Conservation (phyloP, 2,888 invertebrate species). For the Ornithoptera priamus region DNA sequence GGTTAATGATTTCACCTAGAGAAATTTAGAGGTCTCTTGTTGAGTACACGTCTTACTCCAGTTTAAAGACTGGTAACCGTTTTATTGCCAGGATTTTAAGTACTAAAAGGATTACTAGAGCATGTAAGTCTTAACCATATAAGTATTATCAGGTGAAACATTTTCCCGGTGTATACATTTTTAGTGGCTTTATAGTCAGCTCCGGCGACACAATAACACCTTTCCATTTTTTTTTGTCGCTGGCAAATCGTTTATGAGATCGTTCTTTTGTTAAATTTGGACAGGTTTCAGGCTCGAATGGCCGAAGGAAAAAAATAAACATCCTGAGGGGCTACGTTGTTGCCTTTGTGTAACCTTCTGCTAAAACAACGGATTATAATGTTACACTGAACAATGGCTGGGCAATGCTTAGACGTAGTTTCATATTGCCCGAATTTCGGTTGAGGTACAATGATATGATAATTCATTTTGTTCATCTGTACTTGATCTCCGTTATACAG, state of each 20-base stretch:
- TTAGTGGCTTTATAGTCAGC: slow-evolving; percentile 12
- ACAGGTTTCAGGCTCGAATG: slow-evolving; percentile 15
- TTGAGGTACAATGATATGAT: too few species aligned
- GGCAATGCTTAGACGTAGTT: background rate
- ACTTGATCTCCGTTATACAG: too few species aligned
- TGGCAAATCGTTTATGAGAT: slow-evolving; percentile 18
- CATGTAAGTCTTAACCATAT: background rate
- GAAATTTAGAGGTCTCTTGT: too few species aligned
- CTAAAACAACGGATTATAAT: slow-evolving; percentile 3
- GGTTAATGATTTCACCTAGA: too few species aligned
- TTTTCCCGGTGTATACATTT: slow-evolving; percentile 9
- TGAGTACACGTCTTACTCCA: too few species aligned
- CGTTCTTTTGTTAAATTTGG: slow-evolving; percentile 18
- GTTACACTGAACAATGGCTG: background rate
- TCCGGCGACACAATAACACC: slow-evolving; percentile 10
- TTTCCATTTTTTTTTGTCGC: slow-evolving; percentile 15
- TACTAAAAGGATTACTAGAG: too few species aligned
- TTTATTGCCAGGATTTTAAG: too few species aligned
- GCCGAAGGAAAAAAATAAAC: slow-evolving; percentile 7
- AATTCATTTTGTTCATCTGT: too few species aligned
- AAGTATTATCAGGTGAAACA: slow-evolving; percentile 5
- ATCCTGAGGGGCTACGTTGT: slow-evolving; percentile 2
- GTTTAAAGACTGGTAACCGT: too few species aligned
- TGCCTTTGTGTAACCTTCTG: slow-evolving; percentile 7
- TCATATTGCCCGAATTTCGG: too few species aligned